Percentiles rank a stretch among this genome's conserved stretches.
These are phyloP conservation scores for Prionchulus punctatus DNA, from an alignment of 2,888 invertebrate genomes.

Conservation along the genomic window DNA sequence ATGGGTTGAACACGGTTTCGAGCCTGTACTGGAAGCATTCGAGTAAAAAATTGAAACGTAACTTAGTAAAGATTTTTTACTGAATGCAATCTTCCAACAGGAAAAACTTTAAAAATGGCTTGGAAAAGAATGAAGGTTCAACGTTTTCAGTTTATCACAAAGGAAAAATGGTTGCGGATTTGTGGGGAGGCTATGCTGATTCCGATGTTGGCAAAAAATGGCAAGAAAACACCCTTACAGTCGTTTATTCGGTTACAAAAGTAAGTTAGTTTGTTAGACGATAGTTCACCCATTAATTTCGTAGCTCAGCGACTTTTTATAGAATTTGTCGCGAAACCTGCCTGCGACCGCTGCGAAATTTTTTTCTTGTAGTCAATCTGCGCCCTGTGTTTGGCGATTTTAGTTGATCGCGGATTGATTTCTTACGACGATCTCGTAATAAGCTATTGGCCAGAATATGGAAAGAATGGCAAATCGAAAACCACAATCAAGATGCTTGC, in stretches of 20 bases:
- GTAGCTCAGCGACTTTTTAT: too few species aligned
- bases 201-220: slow-evolving; percentile 25
- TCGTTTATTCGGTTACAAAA: slow-evolving; percentile 34
- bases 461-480: slow-evolving; percentile 34
- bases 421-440: slow-evolving; percentile 32
- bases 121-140: slow-evolving; percentile 31
- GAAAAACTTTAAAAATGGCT: slow-evolving; percentile 26
- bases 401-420: slow-evolving; percentile 34
- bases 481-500: slow-evolving; percentile 34
- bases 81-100: too few species aligned
- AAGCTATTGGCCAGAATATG: slow-evolving; percentile 38
- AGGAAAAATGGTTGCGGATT: slow-evolving; percentile 31
- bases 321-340: too few species aligned
- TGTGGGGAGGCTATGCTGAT: slow-evolving; percentile 37
- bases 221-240: slow-evolving; percentile 31
- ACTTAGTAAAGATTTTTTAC: too few species aligned
- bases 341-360: too few species aligned
- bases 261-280: too few species aligned
- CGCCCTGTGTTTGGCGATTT: slow-evolving; percentile 20
- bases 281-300: too few species aligned
- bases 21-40: slow-evolving; percentile 9
- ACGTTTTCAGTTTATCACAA: slow-evolving; percentile 35
- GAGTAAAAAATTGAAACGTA: too few species aligned
- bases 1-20: slow-evolving; percentile 10
- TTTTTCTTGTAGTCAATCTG: too few species aligned